Percentiles rank a stretch among this genome's conserved stretches.
Evolutionary conservation across 2,797 vertebrate genomes (phyloP).

Genomic region (Sciurus vulgaris): DNA sequence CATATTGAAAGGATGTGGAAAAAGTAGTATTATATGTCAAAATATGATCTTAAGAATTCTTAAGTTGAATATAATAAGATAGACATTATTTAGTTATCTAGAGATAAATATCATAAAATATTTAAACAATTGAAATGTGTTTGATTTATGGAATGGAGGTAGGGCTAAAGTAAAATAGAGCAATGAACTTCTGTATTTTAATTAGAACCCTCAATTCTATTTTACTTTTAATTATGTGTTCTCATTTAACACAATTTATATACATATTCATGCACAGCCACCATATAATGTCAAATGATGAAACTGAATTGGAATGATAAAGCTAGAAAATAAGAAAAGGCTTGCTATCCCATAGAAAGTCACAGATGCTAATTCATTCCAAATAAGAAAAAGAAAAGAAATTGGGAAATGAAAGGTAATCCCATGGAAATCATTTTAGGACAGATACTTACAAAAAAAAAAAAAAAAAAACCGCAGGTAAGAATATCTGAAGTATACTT

Average conservation of each 20-base stretch:
- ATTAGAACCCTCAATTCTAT: neutral
- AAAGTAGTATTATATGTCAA: neutral
- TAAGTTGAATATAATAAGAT: neutral
- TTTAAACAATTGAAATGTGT: neutral
- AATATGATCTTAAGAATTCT: neutral
- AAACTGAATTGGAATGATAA: neutral
- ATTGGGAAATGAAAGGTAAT: neutral
- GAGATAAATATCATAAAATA: neutral
- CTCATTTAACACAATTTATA: neutral
- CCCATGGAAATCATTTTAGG: neutral
- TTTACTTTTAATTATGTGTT: neutral
- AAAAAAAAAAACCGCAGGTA: neutral
- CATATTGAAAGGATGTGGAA: no score
- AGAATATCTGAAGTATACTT: neutral
- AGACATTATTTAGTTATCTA: neutral
- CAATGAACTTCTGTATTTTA: neutral
- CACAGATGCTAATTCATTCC: neutral
- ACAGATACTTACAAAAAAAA: neutral
- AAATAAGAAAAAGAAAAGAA: neutral
- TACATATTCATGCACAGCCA: neutral
- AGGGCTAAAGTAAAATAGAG: neutral
- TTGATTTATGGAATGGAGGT: neutral
- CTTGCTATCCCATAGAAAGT: neutral
- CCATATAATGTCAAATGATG: neutral
- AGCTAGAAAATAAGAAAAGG: neutral